A percentile compares a stretch with the other conserved stretches of the same genome.
phyloP scores from a whole-genome alignment of 2,797 vertebrate genomes.

The Tokudaia muenninki region DNA sequence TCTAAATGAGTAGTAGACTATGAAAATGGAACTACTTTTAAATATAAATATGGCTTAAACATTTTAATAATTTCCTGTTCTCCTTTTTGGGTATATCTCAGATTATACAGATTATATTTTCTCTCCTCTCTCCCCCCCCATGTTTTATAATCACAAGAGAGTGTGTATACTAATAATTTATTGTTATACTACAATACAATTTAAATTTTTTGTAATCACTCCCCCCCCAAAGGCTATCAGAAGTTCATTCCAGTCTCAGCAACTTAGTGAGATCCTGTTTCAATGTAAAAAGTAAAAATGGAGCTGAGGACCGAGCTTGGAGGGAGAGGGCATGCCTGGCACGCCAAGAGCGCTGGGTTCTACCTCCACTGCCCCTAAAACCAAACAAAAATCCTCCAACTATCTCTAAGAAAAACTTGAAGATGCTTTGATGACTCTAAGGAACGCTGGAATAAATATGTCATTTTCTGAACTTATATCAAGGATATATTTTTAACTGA shows the following conservation, averaged over 20 bases:
- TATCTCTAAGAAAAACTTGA: conserved; percentile 21
- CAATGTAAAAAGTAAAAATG: not conserved
- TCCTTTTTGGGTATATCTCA: conserved; percentile 15
- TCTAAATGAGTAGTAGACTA: not conserved
- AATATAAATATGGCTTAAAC: not conserved
- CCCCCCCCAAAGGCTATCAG: not conserved
- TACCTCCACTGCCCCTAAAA: not conserved
- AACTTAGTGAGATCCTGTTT: not conserved
- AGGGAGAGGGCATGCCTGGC: too few relatives aligned
- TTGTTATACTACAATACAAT: conserved; percentile 2
- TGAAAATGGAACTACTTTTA: not conserved
- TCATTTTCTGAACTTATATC: not conserved
- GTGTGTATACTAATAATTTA: not conserved
- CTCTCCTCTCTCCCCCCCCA: not conserved
- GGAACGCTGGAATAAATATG: conserved; percentile 38
- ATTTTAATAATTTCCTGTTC: not conserved
- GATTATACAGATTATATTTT: not conserved
- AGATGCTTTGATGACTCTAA: conserved; percentile 16
- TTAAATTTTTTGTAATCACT: not conserved
- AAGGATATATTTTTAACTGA: not conserved
- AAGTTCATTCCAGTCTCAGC: not conserved
- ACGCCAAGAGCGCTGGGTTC: too few relatives aligned
- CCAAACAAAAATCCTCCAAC: not conserved
- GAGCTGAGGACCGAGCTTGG: not conserved
- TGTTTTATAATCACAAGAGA: conserved; percentile 47